Conservation (phyloP, 2,113 vertebrate species). For the Ondatra zibethicus region DNA sequence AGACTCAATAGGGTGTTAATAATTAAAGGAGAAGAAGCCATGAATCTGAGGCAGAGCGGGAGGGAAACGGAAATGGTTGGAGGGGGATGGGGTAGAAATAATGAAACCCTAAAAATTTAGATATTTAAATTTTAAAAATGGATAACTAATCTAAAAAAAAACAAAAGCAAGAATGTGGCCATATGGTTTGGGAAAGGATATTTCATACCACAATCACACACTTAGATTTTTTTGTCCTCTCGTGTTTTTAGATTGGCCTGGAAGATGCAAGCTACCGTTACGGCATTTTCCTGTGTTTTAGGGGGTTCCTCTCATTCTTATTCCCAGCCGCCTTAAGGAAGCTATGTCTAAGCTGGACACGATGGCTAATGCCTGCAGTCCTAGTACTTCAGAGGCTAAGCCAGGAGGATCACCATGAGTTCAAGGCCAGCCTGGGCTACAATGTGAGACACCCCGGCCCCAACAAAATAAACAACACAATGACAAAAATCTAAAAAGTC, state of each 20-base stretch:
- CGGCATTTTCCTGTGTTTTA: background rate
- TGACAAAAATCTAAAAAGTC: background rate
- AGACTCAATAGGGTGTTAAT: background rate
- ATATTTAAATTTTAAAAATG: too few species aligned
- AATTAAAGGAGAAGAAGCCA: background rate
- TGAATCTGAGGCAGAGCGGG: background rate
- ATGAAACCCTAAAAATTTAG: background rate
- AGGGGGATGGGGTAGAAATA: background rate
- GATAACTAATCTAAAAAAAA: too few species aligned
- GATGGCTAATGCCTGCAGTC: background rate
- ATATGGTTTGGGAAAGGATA: background rate
- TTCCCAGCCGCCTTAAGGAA: background rate
- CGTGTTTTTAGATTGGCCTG: background rate
- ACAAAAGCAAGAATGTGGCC: too few species aligned
- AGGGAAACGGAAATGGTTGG: background rate
- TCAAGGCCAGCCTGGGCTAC: background rate
- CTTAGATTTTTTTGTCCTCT: background rate
- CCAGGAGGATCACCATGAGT: background rate
- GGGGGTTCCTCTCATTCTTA: background rate
- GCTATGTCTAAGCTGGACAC: background rate
- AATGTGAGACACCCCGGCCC: background rate
- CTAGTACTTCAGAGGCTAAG: background rate
- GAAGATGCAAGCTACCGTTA: background rate
- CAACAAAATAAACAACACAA: background rate
- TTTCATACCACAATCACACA: background rate